Base-by-base conservation (phyloP, 1,140 invertebrate species). In the Drosophila burlai region DNA sequence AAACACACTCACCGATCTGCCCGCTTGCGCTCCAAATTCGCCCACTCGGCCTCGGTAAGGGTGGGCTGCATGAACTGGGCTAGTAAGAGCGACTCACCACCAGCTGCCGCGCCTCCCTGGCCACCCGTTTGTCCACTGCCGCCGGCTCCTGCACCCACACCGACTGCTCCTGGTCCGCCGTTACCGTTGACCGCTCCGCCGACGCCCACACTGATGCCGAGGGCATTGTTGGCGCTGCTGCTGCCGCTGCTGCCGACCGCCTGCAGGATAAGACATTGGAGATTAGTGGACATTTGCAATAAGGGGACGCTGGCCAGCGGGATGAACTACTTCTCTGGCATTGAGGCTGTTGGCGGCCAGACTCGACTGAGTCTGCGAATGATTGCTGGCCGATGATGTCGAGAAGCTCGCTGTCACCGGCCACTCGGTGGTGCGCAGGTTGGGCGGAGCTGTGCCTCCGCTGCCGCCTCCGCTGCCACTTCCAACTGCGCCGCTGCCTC, bases 51-150 rank as follows among this genome's bases (percentile, higher is more conserved):
- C 69, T 93, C 92, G 49, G 82, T 83, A 21, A 93, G 75, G 18
- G 79, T 89, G 60, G 92, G 92, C 81, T 91, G 82, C 91, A 93
- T 93, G 34, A 93, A 93, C 76, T 93, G 91, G 65, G 92, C 81
- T 60, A 93, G 77, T 71, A 93, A 84, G 29, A 77, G 76, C 26
- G 77, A 73, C 43, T 86, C 84, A 31, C 83, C 89, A 80, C 83
- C 89, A 80, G 71, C 67, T 40, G 59, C 59, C 52, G 76, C 54
- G n/a, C 60, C 59, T 16, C 57, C 62, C 63, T 73, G 86, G 26
- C 74, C 78, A 40, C 55, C 71, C 59, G 60, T 55, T 49, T 81
- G 83, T 40, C 85, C 75, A 61, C 58, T 75, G 45, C 43, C 59
- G 29, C 66, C 76, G 13, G 47, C 45, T 57, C 61, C 71, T 46